Evolutionary conservation across 2,113 vertebrate genomes (phyloP), one percentile per base, ranked within the genome.

Genomic region (Carassius gibelio): DNA sequence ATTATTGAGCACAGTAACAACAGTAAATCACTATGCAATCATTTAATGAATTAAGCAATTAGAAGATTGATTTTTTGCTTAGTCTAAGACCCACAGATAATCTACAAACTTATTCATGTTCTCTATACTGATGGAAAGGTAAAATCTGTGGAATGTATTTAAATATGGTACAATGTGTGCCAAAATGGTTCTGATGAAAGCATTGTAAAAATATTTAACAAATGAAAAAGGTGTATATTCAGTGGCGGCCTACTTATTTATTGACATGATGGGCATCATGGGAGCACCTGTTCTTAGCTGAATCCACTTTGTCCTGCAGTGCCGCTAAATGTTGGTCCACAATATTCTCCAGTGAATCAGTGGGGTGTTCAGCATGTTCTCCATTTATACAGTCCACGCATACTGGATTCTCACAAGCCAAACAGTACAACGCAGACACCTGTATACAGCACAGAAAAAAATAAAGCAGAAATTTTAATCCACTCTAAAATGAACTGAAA

Each of bases 371-470:
- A 0, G 93, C 95, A 0, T 99, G 98, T 59, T 96, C 96, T 45
- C 93, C 95, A 64, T 92, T 91, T 0, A 95, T 91, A 88, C 98
- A 99, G 86, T 99, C 97, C 23, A 93, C 95, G 92, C 98, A 99
- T 94, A 99, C 95, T 8, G 95, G 94, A 10, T 94, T 96, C 90
- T 96, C 94, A 8, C 98, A 99, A 71, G 93, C 93, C 68, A 94
- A 94, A 91, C 97, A 99, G 90, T 96, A 99, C 88, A 97, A 94
- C n/a, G 96, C 96, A 90, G 96, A 95, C 88, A 96, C 95, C 98
- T 99, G 90, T 19, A 85, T 76, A 23, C 21, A 72, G 5, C 14
- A 85, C 10, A 50, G 36, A 30, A 50, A 78, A 30, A 59, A 1
- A 30, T 30, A 30, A 30, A 30, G 30, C 30, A 55, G 52, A 48